Conservation (phyloP, 2,113 vertebrate genomes). For the Leptodactylus fuscus region DNA sequence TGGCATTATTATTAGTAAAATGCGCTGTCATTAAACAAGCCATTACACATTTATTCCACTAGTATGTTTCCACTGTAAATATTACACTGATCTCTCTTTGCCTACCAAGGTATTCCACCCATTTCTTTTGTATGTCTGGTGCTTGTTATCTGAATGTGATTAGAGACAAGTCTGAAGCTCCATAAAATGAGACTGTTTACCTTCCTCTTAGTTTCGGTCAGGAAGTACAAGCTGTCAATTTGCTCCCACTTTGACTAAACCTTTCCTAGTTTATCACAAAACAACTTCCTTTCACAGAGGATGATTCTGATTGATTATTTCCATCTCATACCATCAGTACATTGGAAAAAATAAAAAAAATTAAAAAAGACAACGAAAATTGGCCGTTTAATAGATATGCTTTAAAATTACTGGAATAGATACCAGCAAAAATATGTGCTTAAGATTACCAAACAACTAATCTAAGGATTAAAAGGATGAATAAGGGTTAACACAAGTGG, state of each 20-base stretch:
- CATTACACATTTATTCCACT: too few species aligned
- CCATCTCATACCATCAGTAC: not conserved
- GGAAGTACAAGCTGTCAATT: conserved; percentile 9
- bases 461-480: too few species aligned
- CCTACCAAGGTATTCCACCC: not conserved
- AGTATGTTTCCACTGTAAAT: too few species aligned
- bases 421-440: too few species aligned
- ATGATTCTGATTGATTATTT: conserved; percentile 20
- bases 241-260: not conserved
- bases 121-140: not conserved
- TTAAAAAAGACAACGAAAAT: too few species aligned
- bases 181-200: not conserved
- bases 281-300: conserved; percentile 34
- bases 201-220: not conserved
- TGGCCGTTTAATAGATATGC: too few species aligned
- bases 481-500: too few species aligned
- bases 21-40: too few species aligned
- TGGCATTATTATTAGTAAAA: too few species aligned
- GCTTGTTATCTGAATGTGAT: conserved; percentile 4
- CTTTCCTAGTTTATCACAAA: conserved; percentile 23
- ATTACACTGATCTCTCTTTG: not conserved
- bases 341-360: too few species aligned
- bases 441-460: too few species aligned
- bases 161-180: not conserved
- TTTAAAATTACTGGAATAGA: too few species aligned